A percentile compares a stretch with the other conserved stretches of the same genome.
Evolutionary conservation across 2,888 invertebrate genomes (phyloP).

Genomic region (Piscicola geometra): DNA sequence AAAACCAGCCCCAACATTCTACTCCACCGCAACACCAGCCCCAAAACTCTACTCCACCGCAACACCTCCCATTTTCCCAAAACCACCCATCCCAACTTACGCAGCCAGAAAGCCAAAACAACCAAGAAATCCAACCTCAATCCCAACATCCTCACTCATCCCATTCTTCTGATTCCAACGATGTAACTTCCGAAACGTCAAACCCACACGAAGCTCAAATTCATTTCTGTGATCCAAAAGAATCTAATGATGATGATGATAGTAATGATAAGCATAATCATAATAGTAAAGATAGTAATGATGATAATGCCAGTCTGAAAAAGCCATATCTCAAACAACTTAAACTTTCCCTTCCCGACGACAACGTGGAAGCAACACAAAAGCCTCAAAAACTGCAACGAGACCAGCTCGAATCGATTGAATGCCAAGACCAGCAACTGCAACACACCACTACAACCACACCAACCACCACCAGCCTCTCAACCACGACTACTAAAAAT

Average conservation of each 20-base stretch:
- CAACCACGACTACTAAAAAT: not conserved
- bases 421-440: not conserved
- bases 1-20: no score
- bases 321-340: conserved; percentile 3
- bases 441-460: not conserved
- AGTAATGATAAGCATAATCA: no score
- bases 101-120: not conserved
- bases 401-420: not conserved
- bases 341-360: not conserved
- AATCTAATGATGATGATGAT: not conserved
- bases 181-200: no score
- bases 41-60: no score
- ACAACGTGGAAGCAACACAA: not conserved
- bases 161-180: no score
- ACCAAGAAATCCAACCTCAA: not conserved
- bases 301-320: not conserved
- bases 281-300: no score
- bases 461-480: not conserved
- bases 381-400: not conserved
- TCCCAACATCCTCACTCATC: no score
- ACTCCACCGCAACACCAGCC: no score
- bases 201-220: not conserved
- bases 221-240: not conserved
- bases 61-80: no score
- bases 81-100: not conserved